Percentiles rank a stretch among this genome's conserved stretches.
These are phyloP conservation scores for Leptodactylus fallax DNA, from an alignment of 2,797 vertebrate species.

Conservation along the genomic window DNA sequence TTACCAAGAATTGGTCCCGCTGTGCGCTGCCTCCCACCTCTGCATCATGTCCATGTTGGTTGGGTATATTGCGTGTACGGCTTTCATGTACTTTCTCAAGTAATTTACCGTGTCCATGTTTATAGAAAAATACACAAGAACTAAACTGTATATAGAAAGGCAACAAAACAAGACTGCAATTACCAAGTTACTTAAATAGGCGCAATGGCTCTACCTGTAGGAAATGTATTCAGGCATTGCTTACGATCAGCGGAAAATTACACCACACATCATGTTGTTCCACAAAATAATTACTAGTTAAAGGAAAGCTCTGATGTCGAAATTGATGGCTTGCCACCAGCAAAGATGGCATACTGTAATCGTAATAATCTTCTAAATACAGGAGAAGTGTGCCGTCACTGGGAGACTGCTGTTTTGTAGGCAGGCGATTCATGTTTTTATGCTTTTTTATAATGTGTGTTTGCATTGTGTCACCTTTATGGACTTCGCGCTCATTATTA, in stretches of 20 bases:
- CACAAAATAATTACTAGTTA: constrained; percentile 56
- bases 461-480: background rate
- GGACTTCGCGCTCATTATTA: background rate
- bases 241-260: constrained; percentile 51
- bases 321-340: constrained; percentile 51
- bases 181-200: constrained; percentile 49
- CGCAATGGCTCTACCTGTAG: constrained; percentile 32
- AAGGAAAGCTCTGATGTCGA: constrained; percentile 17
- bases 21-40: no score
- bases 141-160: constrained; percentile 23
- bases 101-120: background rate
- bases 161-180: constrained; percentile 35
- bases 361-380: constrained; percentile 43
- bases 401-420: background rate
- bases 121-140: constrained; percentile 34
- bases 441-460: background rate
- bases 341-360: constrained; percentile 38
- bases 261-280: constrained; percentile 50
- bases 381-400: background rate
- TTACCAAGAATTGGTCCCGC: no score
- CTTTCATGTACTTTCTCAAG: background rate
- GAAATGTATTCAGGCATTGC: constrained; percentile 30
- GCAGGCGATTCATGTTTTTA: background rate
- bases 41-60: background rate
- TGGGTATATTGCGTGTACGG: background rate